phyloP scores from a whole-genome alignment of 1,140 invertebrate genomes.

The Calosoma granatense region DNA sequence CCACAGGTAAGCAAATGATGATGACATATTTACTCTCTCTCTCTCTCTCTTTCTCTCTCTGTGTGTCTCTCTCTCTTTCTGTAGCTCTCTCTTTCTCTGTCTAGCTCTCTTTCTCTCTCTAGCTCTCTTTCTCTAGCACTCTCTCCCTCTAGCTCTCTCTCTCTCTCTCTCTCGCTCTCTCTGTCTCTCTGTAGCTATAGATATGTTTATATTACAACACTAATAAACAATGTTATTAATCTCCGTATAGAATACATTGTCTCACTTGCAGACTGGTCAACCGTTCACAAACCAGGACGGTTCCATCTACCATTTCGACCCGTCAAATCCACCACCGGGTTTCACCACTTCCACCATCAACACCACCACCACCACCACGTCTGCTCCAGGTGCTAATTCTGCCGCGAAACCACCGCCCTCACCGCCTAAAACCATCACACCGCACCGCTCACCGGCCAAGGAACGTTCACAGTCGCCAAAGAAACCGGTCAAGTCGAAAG shows the following conservation, averaged over 20 bases:
- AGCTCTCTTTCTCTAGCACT: too few relatives aligned
- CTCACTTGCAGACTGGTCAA: slow-evolving; percentile 41
- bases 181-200: too few relatives aligned
- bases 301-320: slow-evolving; percentile 63
- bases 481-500: slow-evolving; percentile 19
- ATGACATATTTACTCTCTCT: too few relatives aligned
- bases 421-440: slow-evolving; percentile 16
- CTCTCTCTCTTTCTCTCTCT: too few relatives aligned
- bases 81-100: too few relatives aligned
- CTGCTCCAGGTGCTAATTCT: background rate
- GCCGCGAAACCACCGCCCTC: slow-evolving; percentile 21
- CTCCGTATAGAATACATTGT: slow-evolving; percentile 11
- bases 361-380: background rate
- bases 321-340: slow-evolving; percentile 50
- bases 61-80: too few relatives aligned
- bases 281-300: slow-evolving; percentile 56
- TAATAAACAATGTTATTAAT: slow-evolving; percentile 13
- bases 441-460: slow-evolving; percentile 11
- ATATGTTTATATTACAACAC: slow-evolving; percentile 33
- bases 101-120: too few relatives aligned
- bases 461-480: slow-evolving; percentile 14
- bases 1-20: slow-evolving; percentile 48
- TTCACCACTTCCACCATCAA: slow-evolving; percentile 14
- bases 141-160: too few relatives aligned
- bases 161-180: too few relatives aligned